Evolutionary conservation across 1,140 invertebrate species (phyloP), one percentile per base, ranked within the genome.

Genomic region (Rhagoletis zephyria): DNA sequence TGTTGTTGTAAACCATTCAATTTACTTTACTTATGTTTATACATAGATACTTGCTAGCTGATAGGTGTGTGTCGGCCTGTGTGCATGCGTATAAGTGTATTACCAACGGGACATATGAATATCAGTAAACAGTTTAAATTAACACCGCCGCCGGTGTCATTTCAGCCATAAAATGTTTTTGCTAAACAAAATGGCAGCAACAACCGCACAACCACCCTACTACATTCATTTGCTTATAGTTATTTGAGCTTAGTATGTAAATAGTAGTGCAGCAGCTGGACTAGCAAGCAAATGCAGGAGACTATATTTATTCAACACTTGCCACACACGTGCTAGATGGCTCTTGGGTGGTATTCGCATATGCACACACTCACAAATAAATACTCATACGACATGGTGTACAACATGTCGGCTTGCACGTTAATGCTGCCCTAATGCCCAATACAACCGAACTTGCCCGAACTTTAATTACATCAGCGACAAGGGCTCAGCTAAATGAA

Each of bases 41-140:
- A 2, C 10, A 10, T 56, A 10, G 5, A 56, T 10, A 56, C 10
- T 56, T 56, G 51, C 5, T 5, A 56, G 51, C 5, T 5, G 5
- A 56, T 56, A 10, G 5, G 51, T 56, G 51, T 7, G 51, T 56
- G 51, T 56, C 61, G 16, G 61, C 1, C 1, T 12, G 7, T 74
- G 14, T 7, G 65, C 30, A 45, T 45, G 64, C 64, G 12, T 14
- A 12, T 60, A 60, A 7, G 59, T 30, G 30, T 9, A 10, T 67
- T 19, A 3, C 7, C 30, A 45, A 14, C 45, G 42, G 67, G 67
- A 16, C 74, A 48, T 56, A 56, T 56, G 74, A 30, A 88, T 86
- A 74, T 88, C 89, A 91, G 90, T 91, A 90, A 91, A 91, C 91
- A 91, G 91, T 91, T 91, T 91, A 91, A 91, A 91, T 91, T 91